Percentiles rank a stretch among this genome's conserved stretches.
Conservation (phyloP, 2,113 vertebrate genomes). For the Odontophorus gujanensis region DNA sequence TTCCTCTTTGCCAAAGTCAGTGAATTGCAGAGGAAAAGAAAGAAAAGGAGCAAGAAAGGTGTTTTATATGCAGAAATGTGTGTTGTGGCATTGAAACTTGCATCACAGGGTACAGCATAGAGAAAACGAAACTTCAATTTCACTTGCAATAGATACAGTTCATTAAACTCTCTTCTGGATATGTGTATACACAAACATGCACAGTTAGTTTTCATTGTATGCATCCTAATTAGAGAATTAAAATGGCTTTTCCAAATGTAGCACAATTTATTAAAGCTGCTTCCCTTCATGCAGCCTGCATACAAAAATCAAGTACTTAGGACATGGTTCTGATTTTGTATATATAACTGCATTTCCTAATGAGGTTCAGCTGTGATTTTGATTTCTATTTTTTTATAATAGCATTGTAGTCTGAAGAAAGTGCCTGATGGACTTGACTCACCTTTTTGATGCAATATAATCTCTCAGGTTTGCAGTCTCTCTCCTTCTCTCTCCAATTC, state of each 20-base stretch:
- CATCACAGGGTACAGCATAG: neutral
- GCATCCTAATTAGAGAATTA: conserved; percentile 36
- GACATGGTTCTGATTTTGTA: neutral
- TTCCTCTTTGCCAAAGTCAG: neutral
- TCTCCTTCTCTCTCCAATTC: neutral
- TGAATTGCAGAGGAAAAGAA: neutral
- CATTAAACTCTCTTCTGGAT: neutral
- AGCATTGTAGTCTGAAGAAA: neutral
- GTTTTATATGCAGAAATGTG: neutral
- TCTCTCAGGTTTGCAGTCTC: neutral
- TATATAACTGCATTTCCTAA: neutral
- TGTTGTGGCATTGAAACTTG: neutral
- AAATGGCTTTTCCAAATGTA: conserved; percentile 16
- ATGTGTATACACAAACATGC: neutral
- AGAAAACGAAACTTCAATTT: neutral
- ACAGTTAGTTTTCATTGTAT: neutral
- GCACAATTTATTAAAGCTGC: conserved; percentile 4
- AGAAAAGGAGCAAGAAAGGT: neutral
- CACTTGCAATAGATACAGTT: neutral
- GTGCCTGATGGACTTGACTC: neutral
- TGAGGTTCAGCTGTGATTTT: neutral
- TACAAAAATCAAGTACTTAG: neutral
- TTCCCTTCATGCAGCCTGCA: neutral
- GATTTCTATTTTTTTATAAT: neutral
- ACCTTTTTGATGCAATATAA: neutral